Conservation (phyloP, 1,140 invertebrate species). For the Proctacanthus coquilletti region DNA sequence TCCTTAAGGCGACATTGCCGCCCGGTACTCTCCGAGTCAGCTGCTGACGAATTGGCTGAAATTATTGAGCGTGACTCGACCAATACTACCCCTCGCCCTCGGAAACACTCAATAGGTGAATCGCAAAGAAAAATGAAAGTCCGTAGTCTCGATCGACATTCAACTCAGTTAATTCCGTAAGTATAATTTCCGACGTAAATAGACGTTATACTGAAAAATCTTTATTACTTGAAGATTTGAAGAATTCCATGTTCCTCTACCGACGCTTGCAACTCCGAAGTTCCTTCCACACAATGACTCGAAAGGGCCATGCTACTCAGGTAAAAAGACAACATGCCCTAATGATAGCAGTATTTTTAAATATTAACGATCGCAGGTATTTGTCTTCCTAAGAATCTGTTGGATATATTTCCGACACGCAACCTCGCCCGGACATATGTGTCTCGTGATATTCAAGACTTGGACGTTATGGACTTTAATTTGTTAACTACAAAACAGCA, state of each 20-base stretch:
- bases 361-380: slow-evolving; percentile 39
- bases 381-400: slow-evolving; percentile 51
- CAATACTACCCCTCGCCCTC: slow-evolving; percentile 9
- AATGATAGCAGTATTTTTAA: background rate
- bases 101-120: slow-evolving; percentile 18
- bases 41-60: slow-evolving; percentile 20
- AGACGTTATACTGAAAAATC: background rate
- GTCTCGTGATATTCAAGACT: slow-evolving; percentile 25
- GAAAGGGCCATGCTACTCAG: slow-evolving; percentile 24
- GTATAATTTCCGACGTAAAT: slow-evolving; percentile 3
- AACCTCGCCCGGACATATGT: slow-evolving; percentile 23
- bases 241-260: slow-evolving; percentile 18
- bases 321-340: slow-evolving; percentile 3
- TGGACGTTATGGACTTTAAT: slow-evolving; percentile 19
- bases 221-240: slow-evolving; percentile 12
- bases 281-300: slow-evolving; percentile 19
- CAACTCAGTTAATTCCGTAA: slow-evolving; percentile 16
- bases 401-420: slow-evolving; percentile 47
- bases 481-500: slow-evolving; percentile 17
- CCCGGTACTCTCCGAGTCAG: slow-evolving; percentile 28
- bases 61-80: slow-evolving; percentile 13
- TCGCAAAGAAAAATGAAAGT: slow-evolving; percentile 18
- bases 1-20: slow-evolving; percentile 50
- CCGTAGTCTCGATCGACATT: slow-evolving; percentile 19
- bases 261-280: slow-evolving; percentile 17